phyloP scores from a whole-genome alignment of 2,113 vertebrate species.

The Anthoscopus minutus region DNA sequence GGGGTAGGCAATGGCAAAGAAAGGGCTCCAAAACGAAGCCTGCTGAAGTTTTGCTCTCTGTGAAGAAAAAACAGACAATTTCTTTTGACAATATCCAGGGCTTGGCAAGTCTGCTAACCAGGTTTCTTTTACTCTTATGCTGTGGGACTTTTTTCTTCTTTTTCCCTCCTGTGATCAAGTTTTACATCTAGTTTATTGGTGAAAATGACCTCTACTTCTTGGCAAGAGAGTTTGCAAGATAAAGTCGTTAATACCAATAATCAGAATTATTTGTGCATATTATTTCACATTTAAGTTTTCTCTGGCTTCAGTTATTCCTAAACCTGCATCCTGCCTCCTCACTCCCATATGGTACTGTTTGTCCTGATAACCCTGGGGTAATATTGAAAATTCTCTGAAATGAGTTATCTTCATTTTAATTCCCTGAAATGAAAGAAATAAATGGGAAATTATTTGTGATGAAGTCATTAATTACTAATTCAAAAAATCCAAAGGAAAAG shows the following conservation, averaged over 20 bases:
- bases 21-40: background rate
- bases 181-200: background rate
- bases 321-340: background rate
- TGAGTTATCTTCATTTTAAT: background rate
- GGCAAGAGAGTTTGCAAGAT: background rate
- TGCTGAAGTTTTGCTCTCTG: rapidly evolving
- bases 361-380: background rate
- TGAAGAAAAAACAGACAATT: background rate
- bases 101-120: background rate
- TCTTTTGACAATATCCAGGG: background rate
- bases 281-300: background rate
- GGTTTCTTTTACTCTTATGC: background rate
- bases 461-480: conserved; percentile 31
- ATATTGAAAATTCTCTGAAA: background rate
- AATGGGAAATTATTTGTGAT: background rate
- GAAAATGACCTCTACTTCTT: background rate
- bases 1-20: background rate
- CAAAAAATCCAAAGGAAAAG: conserved; percentile 14
- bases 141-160: background rate
- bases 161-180: background rate
- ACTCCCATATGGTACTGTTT: background rate
- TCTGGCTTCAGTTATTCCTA: background rate
- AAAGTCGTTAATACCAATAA: background rate
- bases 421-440: background rate
- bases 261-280: background rate